These are phyloP conservation scores for Ageneiosus marmoratus DNA, from an alignment of 2,113 vertebrate species.

Conservation along the genomic window DNA sequence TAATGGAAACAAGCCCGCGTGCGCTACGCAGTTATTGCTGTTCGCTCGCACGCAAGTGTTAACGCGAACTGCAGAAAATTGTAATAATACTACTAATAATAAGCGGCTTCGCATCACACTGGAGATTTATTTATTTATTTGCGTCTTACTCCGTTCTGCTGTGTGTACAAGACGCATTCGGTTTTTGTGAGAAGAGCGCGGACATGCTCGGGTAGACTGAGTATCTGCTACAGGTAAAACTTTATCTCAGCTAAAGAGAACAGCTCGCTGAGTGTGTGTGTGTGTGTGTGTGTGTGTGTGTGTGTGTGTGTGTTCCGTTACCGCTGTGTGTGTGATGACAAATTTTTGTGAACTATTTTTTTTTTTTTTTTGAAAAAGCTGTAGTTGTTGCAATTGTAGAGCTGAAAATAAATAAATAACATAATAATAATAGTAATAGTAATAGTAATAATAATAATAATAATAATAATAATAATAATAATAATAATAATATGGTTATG, in stretches of 20 bases:
- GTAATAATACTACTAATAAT: no score
- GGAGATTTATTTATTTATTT: slow-evolving; percentile 52
- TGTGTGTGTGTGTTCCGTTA: neutral
- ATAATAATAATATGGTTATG: neutral
- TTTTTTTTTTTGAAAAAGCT: no score
- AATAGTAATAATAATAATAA: neutral
- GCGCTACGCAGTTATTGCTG: slow-evolving; percentile 68
- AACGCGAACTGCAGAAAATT: neutral
- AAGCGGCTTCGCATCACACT: slow-evolving; percentile 43
- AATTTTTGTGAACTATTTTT: neutral
- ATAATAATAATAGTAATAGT: no score
- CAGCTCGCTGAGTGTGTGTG: neutral
- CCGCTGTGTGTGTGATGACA: neutral
- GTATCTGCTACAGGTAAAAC: slow-evolving; percentile 13
- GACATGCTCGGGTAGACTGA: slow-evolving; percentile 6
- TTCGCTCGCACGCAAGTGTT: slow-evolving; percentile 54
- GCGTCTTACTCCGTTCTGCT: neutral
- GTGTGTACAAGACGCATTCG: neutral
- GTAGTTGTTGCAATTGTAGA: neutral
- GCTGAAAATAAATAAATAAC: no score
- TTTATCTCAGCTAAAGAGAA: neutral
- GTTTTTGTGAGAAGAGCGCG: slow-evolving; percentile 9
- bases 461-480: neutral
- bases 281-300: neutral
- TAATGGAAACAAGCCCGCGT: slow-evolving; percentile 66